Conservation (phyloP, 2,888 invertebrate species). For the Cheilosia urbana region DNA sequence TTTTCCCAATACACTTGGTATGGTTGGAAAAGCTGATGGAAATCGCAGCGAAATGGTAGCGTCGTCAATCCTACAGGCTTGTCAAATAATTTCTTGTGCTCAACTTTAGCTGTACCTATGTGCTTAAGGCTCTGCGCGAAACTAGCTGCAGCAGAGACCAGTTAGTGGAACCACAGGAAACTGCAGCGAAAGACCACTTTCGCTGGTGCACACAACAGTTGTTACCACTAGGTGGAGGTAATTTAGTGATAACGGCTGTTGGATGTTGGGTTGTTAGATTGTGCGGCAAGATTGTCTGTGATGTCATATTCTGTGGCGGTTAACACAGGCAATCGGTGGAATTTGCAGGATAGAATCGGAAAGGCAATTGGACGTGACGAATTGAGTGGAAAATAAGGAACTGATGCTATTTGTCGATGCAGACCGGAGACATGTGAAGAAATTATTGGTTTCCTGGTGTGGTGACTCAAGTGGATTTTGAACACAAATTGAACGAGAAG, state of each 20-base stretch:
- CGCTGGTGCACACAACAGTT: slow-evolving; percentile 34
- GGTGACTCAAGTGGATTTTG: neutral
- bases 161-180: slow-evolving; percentile 48
- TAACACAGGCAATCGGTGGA: neutral
- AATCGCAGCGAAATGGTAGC: slow-evolving; percentile 37
- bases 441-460: neutral
- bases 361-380: slow-evolving; percentile 31
- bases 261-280: slow-evolving; percentile 47
- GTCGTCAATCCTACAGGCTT: slow-evolving; percentile 56
- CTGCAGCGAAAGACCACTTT: slow-evolving; percentile 58
- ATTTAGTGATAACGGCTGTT: slow-evolving; percentile 67
- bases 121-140: slow-evolving; percentile 21
- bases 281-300: slow-evolving; percentile 39
- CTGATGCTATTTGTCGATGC: neutral
- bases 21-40: slow-evolving; percentile 17
- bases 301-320: slow-evolving; percentile 60
- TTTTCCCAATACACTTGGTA: slow-evolving; percentile 4
- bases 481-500: neutral
- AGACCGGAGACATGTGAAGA: neutral
- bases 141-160: slow-evolving; percentile 44
- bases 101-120: neutral
- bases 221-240: slow-evolving; percentile 26
- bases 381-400: slow-evolving; percentile 27
- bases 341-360: slow-evolving; percentile 1
- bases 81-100: slow-evolving; percentile 55